Conservation (phyloP, 2,797 vertebrate species). For the Fratercula arctica region DNA sequence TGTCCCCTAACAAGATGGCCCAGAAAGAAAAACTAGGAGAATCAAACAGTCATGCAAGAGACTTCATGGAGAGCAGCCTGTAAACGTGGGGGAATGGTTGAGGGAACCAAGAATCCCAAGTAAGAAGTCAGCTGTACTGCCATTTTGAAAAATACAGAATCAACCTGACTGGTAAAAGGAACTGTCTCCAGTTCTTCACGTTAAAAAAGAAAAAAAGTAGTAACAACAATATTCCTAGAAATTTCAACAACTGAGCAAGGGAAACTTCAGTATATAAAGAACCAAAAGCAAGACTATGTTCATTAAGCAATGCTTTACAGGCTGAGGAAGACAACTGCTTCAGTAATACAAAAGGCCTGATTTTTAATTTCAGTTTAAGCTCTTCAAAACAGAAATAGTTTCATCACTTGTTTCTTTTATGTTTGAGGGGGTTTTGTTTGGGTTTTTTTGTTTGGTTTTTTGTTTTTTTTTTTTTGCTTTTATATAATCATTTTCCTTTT, state of each 20-base stretch:
- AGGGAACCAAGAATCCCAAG: neutral
- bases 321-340: neutral
- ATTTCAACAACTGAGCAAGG: neutral
- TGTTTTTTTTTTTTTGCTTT: neutral
- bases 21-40: neutral
- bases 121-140: neutral
- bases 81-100: neutral
- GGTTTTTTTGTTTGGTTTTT: rapidly evolving
- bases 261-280: neutral
- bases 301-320: neutral
- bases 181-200: neutral
- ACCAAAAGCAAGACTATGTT: neutral
- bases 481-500: neutral
- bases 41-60: neutral
- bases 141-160: neutral
- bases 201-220: neutral
- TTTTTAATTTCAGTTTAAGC: neutral
- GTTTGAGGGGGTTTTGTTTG: neutral
- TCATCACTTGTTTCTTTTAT: neutral
- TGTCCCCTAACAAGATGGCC: neutral
- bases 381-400: neutral
- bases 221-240: neutral
- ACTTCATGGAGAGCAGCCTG: neutral
- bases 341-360: neutral
- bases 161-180: neutral